Evolutionary conservation across 2,797 vertebrate species (phyloP).

Genomic region (Sebastes minor): DNA sequence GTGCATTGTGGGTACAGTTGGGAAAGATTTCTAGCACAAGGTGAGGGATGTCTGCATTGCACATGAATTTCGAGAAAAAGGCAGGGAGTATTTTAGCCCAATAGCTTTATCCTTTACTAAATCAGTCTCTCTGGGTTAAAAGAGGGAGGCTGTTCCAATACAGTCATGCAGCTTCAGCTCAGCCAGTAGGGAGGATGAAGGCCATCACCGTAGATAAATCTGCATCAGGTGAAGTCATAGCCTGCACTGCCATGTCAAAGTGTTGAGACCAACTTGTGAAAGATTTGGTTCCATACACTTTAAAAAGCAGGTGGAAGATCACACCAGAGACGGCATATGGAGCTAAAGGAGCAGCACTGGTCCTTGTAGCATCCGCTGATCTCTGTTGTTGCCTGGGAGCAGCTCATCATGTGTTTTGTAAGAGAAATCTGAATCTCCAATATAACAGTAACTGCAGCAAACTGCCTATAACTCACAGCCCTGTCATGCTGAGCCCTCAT

Average conservation of each 20-base stretch:
- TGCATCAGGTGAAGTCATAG: background rate
- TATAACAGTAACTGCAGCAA: background rate
- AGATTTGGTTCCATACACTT: background rate
- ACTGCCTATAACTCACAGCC: background rate
- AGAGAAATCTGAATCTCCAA: background rate
- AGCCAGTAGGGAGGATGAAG: background rate
- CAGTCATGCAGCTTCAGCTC: conserved; percentile 1
- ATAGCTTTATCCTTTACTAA: conserved; percentile 7
- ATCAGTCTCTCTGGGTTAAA: background rate
- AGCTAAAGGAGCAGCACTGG: background rate
- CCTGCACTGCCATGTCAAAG: conserved; percentile 3
- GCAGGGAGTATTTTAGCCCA: conserved; percentile 9
- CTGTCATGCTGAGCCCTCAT: too few relatives aligned
- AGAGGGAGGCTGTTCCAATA: background rate
- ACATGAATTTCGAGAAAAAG: conserved; percentile 11
- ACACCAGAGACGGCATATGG: background rate
- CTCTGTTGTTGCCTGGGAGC: background rate
- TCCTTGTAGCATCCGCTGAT: background rate
- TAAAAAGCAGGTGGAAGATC: background rate
- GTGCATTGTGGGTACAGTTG: background rate
- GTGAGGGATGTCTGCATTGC: conserved; percentile 19
- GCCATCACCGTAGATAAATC: background rate
- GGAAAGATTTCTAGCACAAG: background rate
- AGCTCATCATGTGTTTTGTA: background rate
- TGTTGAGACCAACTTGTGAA: background rate